Conservation (phyloP, 2,113 vertebrate genomes). For the Pao palembangensis region DNA sequence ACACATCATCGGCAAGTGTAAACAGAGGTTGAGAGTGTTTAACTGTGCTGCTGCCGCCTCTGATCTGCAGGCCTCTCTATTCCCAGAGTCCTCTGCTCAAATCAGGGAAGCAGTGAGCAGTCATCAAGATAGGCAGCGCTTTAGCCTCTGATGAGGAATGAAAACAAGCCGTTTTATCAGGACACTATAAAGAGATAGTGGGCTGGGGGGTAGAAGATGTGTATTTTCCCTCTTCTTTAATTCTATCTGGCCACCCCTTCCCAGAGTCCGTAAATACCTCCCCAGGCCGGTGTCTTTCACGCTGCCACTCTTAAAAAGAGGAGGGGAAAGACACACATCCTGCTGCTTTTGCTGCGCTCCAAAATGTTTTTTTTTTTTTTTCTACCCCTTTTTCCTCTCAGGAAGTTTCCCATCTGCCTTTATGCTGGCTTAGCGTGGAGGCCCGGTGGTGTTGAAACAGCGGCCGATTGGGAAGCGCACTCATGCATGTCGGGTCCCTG, state of each 20-base stretch:
- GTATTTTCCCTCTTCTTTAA: slow-evolving; percentile 21
- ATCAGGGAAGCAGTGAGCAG: slow-evolving; percentile 48
- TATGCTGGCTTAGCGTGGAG: slow-evolving; percentile 66
- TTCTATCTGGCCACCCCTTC: slow-evolving; percentile 47
- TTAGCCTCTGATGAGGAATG: slow-evolving; percentile 62
- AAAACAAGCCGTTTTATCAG: slow-evolving; percentile 59
- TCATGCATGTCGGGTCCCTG: slow-evolving; percentile 48
- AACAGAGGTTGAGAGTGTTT: slow-evolving; percentile 64
- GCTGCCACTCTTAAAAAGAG: slow-evolving; percentile 61
- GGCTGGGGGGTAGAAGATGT: slow-evolving; percentile 31
- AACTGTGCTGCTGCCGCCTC: slow-evolving; percentile 56
- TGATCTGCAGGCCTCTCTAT: slow-evolving; percentile 57
- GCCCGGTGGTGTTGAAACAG: slow-evolving; percentile 72
- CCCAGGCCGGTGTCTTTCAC: slow-evolving; percentile 53
- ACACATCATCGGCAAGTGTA: slow-evolving; percentile 63
- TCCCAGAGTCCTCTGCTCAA: slow-evolving; percentile 60
- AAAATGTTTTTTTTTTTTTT: slow-evolving; percentile 29
- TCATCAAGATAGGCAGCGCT: slow-evolving; percentile 65
- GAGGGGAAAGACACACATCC: slow-evolving; percentile 72
- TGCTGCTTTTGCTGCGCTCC: slow-evolving; percentile 66
- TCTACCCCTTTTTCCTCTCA: slow-evolving; percentile 64
- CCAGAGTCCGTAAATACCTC: slow-evolving; percentile 51
- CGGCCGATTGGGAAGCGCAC: slow-evolving; percentile 59
- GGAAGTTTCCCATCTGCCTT: slow-evolving; percentile 77
- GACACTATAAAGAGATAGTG: slow-evolving; percentile 55